A percentile compares a stretch with the other conserved stretches of the same genome.
phyloP scores from a whole-genome alignment of 37 sponge, comb jelly and placozoan genomes.

The Ephydatia muelleri region DNA sequence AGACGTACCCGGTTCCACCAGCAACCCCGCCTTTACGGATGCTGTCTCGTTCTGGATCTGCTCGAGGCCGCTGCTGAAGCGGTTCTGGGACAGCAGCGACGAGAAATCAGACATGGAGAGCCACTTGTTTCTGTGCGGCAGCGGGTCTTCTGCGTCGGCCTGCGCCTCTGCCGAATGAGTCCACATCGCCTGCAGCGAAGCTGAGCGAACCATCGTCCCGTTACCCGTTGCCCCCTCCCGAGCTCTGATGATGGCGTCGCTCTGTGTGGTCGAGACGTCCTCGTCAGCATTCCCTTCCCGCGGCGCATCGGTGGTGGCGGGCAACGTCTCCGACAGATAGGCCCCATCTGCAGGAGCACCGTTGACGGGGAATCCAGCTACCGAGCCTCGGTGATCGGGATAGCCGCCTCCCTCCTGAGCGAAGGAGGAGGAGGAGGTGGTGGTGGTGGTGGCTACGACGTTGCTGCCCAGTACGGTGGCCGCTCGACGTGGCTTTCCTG shows the following conservation, averaged over 20 bases:
- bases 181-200: neutral
- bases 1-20: neutral
- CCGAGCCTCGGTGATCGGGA: neutral
- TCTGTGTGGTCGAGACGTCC: neutral
- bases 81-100: neutral
- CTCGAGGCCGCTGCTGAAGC: neutral
- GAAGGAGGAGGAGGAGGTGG: neutral
- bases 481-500: neutral
- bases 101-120: neutral
- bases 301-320: neutral
- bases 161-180: neutral
- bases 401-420: neutral
- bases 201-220: neutral
- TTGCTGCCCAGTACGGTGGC: neutral
- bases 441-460: too few species aligned
- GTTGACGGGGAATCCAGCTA: neutral
- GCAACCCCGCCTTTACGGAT: neutral
- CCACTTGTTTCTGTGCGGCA: neutral
- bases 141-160: neutral
- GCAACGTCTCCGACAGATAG: neutral
- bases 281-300: neutral
- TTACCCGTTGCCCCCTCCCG: neutral
- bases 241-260: neutral
- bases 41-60: neutral
- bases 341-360: neutral